Evolutionary conservation across 2,888 invertebrate species (phyloP), one percentile per base, ranked within the genome.

Genomic region (Andrena praecox): DNA sequence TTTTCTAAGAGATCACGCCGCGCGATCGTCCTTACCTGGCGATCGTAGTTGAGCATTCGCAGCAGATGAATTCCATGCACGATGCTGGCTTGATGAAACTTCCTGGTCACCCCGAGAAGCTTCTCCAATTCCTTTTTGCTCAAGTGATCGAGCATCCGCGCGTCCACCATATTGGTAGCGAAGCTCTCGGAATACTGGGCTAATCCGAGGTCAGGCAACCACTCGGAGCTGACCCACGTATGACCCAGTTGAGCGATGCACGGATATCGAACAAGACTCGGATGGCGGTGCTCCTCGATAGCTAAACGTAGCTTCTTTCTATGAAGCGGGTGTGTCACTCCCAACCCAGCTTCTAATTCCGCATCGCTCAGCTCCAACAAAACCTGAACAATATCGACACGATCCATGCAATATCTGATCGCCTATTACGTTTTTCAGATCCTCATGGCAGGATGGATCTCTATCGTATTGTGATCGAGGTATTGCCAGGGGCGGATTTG

Each of bases 111-210:
- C 7, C 97, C 98, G 74, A 99, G 96, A 93, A 98, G 97, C 94
- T 98, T 99, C 94, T 99, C 99, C 91, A 99, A 95, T 93, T 99
- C 99, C 93, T 98, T 98, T 94, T 98, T 98, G 91, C 98, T 98
- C 89, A 99, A 95, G 80, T 98, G 97, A 92, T 98, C 98, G 93
- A 99, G 94, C 96, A 99, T 97, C 77, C 99, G 96, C 2, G 98
- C 99, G 94, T 99, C 99, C 27, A 99, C 98, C 94, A 99, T 96
- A 91, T 97, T 98, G 60, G 97, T 96, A 86, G 98, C 96, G 94
- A 99, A 99, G 68, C 96, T 97, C 90, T 98, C 97, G 0, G 97
- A 96, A 93, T 98, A 98, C 96, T 98, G 96, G 10, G 98, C 96
- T 75, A 99, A 95, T 77, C 99, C 99, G 70, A 99, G 95, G 93